Percentiles rank a stretch among this genome's conserved stretches.
Conservation (phyloP, 1,140 invertebrate genomes). For the Physella acuta region DNA sequence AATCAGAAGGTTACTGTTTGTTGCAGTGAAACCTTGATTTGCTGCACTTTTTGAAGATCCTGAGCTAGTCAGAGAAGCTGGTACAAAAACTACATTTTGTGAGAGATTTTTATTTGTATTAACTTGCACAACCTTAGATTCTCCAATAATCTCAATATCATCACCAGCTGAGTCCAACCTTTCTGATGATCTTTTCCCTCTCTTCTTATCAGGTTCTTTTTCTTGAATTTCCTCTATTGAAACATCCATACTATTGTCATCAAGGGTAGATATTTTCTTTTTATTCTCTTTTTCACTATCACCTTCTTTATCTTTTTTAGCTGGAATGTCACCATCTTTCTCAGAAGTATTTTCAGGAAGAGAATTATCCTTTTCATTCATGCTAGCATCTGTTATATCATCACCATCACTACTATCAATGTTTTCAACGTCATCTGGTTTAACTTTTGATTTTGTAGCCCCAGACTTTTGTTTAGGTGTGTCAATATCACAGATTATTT, state of each 20-base stretch:
- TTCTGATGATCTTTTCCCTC: conserved; percentile 49
- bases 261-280: conserved; percentile 19
- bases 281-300: conserved; percentile 54
- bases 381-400: no score
- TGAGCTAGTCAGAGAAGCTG: not conserved
- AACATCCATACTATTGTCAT: conserved; percentile 17
- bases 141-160: conserved; percentile 26
- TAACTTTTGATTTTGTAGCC: no score
- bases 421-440: no score
- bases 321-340: conserved; percentile 12
- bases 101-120: conserved; percentile 42
- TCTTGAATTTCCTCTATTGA: conserved; percentile 17
- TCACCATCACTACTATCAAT: no score
- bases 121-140: conserved; percentile 7
- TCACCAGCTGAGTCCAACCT: conserved; percentile 53
- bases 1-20: not conserved
- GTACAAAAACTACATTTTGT: conserved; percentile 14
- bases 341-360: no score
- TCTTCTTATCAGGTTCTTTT: conserved; percentile 40
- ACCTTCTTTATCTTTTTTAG: conserved; percentile 46
- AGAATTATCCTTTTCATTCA: no score
- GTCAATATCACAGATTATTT: no score
- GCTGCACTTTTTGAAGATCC: not conserved
- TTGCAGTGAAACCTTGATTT: not conserved
- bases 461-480: no score